These are phyloP conservation scores for Brachyopa scutellaris DNA, from an alignment of 2,888 invertebrate species.

Conservation along the genomic window DNA sequence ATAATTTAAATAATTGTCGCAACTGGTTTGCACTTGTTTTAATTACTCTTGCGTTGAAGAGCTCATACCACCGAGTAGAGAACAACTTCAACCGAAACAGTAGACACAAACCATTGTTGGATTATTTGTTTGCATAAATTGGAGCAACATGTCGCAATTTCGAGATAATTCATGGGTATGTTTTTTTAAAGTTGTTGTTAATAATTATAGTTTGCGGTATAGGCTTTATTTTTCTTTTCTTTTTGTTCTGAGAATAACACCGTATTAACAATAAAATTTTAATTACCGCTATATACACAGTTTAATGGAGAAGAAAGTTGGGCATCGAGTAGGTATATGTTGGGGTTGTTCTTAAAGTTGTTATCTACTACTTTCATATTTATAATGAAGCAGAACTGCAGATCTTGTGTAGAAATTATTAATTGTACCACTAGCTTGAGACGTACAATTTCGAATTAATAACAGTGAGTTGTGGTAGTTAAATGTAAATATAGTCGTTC, in stretches of 20 bases:
- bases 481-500: too few relatives aligned
- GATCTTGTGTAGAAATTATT: too few relatives aligned
- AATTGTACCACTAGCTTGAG: too few relatives aligned
- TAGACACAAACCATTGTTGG: conserved; percentile 46
- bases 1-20: conserved; percentile 40
- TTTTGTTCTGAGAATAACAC: conserved; percentile 18
- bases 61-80: conserved; percentile 10
- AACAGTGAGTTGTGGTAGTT: too few relatives aligned
- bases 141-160: conserved; percentile 79
- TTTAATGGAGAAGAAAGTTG: conserved; percentile 45
- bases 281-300: conserved; percentile 27
- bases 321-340: too few relatives aligned
- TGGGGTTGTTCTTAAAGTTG: too few relatives aligned
- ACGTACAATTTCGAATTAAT: too few relatives aligned
- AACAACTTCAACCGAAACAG: conserved; percentile 16
- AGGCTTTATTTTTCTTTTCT: not conserved
- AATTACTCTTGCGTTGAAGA: conserved; percentile 45
- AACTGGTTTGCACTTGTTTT: conserved; percentile 40
- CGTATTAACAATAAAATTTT: conserved; percentile 36
- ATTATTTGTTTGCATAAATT: conserved; percentile 63
- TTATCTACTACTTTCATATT: too few relatives aligned
- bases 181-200: conserved; percentile 58
- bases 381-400: too few relatives aligned
- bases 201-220: not conserved
- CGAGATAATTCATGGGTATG: conserved; percentile 81